A percentile compares a stretch with the other conserved stretches of the same genome.
phyloP scores from a whole-genome alignment of 2,113 vertebrate species.

The Corynorhinus townsendii region DNA sequence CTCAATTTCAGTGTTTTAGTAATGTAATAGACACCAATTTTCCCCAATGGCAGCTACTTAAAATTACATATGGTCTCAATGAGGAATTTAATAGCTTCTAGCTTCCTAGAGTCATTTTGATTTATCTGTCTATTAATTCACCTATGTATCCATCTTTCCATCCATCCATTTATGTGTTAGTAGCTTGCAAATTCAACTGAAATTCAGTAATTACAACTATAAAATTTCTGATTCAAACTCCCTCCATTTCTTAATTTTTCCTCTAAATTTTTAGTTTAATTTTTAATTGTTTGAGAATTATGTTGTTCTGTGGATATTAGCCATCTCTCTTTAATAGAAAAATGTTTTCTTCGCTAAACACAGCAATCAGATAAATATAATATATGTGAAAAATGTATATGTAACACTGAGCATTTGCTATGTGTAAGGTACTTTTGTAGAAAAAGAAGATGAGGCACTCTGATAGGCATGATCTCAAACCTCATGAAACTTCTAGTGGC shows the following conservation, averaged over 20 bases:
- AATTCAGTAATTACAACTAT: not conserved
- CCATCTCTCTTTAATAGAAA: not conserved
- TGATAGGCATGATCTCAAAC: not conserved
- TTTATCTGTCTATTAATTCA: not conserved
- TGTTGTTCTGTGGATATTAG: not conserved
- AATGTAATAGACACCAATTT: not conserved
- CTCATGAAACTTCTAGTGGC: not conserved
- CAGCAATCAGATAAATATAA: not conserved
- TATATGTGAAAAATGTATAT: not conserved
- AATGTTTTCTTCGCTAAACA: not conserved
- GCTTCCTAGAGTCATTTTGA: constrained; percentile 35
- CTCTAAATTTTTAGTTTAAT: not conserved
- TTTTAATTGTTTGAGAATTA: not conserved
- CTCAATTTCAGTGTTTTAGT: constrained; percentile 34
- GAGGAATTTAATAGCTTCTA: not conserved
- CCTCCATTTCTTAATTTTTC: not conserved
- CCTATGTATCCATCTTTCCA: not conserved
- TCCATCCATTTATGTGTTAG: not conserved
- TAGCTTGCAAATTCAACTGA: not conserved
- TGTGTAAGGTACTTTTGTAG: not conserved
- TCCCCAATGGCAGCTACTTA: not conserved
- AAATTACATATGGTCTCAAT: constrained; percentile 6
- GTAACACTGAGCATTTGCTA: not conserved
- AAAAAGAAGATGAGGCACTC: not conserved
- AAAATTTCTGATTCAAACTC: not conserved